These are phyloP conservation scores for Pogonophryne albipinna DNA, from an alignment of 2,797 vertebrate genomes.

Conservation along the genomic window DNA sequence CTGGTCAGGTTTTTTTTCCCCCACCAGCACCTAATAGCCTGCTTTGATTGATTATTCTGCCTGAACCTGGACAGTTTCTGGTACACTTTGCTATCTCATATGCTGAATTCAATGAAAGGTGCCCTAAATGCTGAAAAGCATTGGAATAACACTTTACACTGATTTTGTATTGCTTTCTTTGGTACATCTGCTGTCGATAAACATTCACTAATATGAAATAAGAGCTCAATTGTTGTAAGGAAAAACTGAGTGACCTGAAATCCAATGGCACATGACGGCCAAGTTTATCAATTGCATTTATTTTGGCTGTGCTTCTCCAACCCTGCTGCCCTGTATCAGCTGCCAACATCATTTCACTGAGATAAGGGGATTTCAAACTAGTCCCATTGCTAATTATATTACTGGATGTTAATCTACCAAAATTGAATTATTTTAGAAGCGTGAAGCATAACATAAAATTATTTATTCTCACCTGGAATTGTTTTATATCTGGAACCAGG, in stretches of 20 bases:
- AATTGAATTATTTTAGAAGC: conserved; percentile 63
- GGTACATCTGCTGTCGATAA: background rate
- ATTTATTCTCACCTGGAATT: conserved; percentile 70
- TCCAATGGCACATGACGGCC: background rate
- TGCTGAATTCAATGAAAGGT: background rate
- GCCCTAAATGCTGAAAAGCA: background rate
- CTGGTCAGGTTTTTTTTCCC: conserved; percentile 46
- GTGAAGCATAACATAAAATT: conserved; percentile 55
- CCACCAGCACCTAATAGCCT: conserved; percentile 66
- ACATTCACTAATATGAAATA: conserved; percentile 16
- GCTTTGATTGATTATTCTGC: conserved; percentile 35
- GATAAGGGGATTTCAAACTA: conserved; percentile 60
- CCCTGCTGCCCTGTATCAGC: conserved; percentile 26
- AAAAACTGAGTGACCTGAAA: conserved; percentile 5
- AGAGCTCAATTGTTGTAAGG: background rate
- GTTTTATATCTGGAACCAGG: conserved; percentile 68
- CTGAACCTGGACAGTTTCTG: conserved; percentile 27
- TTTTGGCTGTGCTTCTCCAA: conserved; percentile 5
- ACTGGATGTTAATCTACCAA: conserved; percentile 67
- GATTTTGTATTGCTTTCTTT: background rate
- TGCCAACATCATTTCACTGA: conserved; percentile 49
- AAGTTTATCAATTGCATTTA: conserved; percentile 22
- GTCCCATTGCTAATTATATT: conserved; percentile 71
- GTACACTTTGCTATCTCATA: background rate
- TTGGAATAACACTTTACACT: background rate